phyloP scores from a whole-genome alignment of 2,888 invertebrate species.

The Nysson spinosus region DNA sequence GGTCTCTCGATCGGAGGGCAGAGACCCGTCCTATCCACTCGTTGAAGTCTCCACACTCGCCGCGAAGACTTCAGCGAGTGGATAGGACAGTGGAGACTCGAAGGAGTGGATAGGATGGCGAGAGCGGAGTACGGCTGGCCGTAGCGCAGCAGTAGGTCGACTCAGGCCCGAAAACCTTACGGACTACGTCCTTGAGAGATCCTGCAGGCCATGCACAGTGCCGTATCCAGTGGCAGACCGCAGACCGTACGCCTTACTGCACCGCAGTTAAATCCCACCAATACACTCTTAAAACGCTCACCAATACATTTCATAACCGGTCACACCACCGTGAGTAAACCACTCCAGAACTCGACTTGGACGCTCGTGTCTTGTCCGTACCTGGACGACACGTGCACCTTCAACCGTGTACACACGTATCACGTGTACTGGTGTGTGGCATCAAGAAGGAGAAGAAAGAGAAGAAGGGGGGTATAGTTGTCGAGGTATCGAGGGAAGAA shows the following conservation, averaged over 20 bases:
- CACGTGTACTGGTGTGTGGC: too few relatives aligned
- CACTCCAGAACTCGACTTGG: too few relatives aligned
- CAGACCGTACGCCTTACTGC: slow-evolving; percentile 30
- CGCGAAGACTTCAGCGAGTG: too few relatives aligned
- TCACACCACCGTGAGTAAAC: too few relatives aligned
- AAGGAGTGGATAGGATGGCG: too few relatives aligned
- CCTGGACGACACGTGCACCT: slow-evolving; percentile 44
- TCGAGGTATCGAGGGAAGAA: too few relatives aligned
- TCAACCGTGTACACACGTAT: slow-evolving; percentile 22
- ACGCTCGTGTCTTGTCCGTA: too few relatives aligned
- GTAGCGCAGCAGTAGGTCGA: slow-evolving; percentile 58
- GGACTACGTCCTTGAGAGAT: slow-evolving; percentile 60
- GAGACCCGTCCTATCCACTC: slow-evolving; percentile 42
- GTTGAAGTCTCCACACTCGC: slow-evolving; percentile 60
- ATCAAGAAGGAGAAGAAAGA: too few relatives aligned
- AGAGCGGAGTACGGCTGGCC: slow-evolving; percentile 31
- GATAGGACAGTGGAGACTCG: too few relatives aligned
- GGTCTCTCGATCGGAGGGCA: slow-evolving; percentile 27
- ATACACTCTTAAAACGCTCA: not conserved
- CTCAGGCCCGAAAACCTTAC: slow-evolving; percentile 56
- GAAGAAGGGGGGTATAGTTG: too few relatives aligned
- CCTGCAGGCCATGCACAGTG: slow-evolving; percentile 45
- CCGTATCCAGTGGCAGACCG: slow-evolving; percentile 31
- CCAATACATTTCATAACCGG: not conserved
- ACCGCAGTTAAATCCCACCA: slow-evolving; percentile 24